Evolutionary conservation across 2,113 vertebrate genomes (phyloP).

Genomic region (Rhadina sibilatrix): DNA sequence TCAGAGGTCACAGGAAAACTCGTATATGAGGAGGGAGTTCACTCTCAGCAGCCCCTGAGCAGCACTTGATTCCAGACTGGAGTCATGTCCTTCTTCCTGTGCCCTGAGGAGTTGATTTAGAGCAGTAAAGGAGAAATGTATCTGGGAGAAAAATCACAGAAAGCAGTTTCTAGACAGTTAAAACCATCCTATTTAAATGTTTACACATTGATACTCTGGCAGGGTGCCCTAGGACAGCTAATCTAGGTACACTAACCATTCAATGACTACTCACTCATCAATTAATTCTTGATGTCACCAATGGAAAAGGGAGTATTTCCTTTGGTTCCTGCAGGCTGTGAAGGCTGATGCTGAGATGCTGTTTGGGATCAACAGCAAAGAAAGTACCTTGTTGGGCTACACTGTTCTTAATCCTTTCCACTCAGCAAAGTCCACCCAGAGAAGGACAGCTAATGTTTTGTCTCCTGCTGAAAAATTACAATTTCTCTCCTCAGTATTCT

Average conservation of each 20-base stretch:
- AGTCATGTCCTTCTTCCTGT: not conserved
- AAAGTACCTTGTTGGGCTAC: accelerated
- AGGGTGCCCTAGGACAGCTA: not conserved
- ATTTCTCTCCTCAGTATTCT: not conserved
- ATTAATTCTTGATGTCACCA: not conserved
- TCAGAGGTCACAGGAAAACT: not conserved
- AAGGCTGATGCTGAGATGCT: not conserved
- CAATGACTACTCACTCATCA: not conserved
- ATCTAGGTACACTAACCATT: not conserved
- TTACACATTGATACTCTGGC: not conserved
- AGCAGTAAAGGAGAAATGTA: not conserved
- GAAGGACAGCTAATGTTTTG: not conserved
- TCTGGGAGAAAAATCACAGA: not conserved
- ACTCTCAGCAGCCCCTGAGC: not conserved
- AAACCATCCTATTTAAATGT: not conserved
- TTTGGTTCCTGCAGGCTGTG: not conserved
- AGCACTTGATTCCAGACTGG: not conserved
- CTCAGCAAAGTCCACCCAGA: not conserved
- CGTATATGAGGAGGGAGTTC: not conserved
- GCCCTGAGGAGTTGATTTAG: not conserved
- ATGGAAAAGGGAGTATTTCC: not conserved
- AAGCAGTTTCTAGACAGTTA: not conserved
- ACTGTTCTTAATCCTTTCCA: not conserved
- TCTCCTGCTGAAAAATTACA: not conserved
- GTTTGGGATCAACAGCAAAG: not conserved